Evolutionary conservation across 2,888 invertebrate species (phyloP), one percentile per base, ranked within the genome.

Genomic region (Hydriomena furcata): DNA sequence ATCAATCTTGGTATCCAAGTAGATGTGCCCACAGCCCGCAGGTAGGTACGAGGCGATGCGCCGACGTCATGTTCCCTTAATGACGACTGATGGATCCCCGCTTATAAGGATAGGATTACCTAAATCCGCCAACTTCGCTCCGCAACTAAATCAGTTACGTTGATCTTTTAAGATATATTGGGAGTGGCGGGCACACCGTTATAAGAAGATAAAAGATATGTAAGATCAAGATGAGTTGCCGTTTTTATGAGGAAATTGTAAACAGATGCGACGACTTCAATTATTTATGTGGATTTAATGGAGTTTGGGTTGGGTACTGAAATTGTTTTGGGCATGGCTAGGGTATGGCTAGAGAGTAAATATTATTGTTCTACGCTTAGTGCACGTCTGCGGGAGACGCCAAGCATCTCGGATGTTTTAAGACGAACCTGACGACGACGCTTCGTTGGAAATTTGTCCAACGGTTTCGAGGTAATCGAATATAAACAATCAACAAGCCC

Each of bases 61-160:
- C 62, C 68, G 43, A 50, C 61, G 64, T 65, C 78, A 65, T 73
- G 79, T 83, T 78, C 71, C 70, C 73, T 65, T 87, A 88, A 88
- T 88, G 84, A 85, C 82, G 84, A 88, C 84, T 82, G 86, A 88
- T 87, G 85, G 84, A 79, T 80, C 69, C 69, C 64, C 71, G 75
- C 78, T 81, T 78, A 82, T 82, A 79, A 82, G 75, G 76, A 80
- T 80, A 74, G 80, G 79, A 82, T 82, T 83, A 82, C 75, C 68
- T 64, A 65, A 71, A 72, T 71, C 71, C 71, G 76, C 68, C 76
- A 73, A 75, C 71, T 74, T 65, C 66, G 69, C 67, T 71, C 66
- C 69, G 61, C 69, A 72, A 76, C 77, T 81, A 81, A 83, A 83
- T 81, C 80, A 79, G 76, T 82, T 76, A 76, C 69, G 61, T 52